phyloP scores from a whole-genome alignment of 2,113 vertebrate genomes.

The Andinoacara biseriatus region DNA sequence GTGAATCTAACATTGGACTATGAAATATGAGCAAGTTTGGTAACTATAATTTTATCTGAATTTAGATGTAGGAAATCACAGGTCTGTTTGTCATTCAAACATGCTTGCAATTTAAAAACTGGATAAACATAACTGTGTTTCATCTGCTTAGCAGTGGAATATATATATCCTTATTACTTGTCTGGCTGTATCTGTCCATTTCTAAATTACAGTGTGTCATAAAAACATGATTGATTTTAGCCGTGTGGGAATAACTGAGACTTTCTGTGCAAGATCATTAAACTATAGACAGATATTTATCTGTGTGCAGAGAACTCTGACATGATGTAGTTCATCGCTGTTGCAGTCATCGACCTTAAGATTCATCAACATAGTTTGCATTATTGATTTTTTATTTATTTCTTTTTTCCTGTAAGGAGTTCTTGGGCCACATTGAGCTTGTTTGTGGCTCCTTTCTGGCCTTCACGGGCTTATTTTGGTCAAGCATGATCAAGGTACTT shows the following conservation, averaged over 20 bases:
- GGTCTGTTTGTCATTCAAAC: neutral
- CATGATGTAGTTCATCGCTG: neutral
- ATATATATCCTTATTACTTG: neutral
- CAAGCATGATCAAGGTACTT: neutral
- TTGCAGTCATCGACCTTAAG: neutral
- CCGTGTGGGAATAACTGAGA: neutral
- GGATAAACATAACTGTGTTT: neutral
- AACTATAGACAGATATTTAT: neutral
- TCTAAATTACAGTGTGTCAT: neutral
- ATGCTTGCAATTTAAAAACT: neutral
- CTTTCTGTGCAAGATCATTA: neutral
- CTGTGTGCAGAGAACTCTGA: neutral
- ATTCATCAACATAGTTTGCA: neutral
- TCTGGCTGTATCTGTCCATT: neutral
- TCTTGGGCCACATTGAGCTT: neutral
- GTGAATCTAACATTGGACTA: too few relatives aligned
- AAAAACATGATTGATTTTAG: neutral
- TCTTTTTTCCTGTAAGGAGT: neutral
- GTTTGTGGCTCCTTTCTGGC: neutral
- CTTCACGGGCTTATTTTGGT: neutral
- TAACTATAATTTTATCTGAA: too few relatives aligned
- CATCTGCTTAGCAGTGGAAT: neutral
- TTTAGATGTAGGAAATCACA: neutral
- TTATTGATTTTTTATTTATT: neutral
- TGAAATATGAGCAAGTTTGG: too few relatives aligned